A percentile compares a stretch with the other conserved stretches of the same genome.
Evolutionary conservation across 2,888 invertebrate species (phyloP).

Genomic region (Chrysolina americana): DNA sequence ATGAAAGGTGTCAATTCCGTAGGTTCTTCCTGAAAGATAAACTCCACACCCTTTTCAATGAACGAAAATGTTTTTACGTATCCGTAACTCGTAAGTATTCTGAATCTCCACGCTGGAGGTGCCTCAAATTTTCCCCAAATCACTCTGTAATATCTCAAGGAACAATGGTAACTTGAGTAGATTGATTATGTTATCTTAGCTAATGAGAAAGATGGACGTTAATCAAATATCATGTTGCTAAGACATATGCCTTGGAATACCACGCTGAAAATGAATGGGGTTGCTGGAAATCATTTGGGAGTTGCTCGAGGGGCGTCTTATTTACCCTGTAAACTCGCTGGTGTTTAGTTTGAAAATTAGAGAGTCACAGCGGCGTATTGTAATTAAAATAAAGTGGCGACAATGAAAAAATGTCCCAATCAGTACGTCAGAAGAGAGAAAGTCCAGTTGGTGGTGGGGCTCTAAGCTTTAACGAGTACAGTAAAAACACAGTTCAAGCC

Average conservation of each 20-base stretch:
- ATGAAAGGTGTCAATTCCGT: too few relatives aligned
- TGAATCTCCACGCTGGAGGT: neutral
- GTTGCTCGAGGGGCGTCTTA: slow-evolving; percentile 32
- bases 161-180: slow-evolving; percentile 27
- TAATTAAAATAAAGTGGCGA: slow-evolving; percentile 33
- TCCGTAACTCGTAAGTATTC: too few relatives aligned
- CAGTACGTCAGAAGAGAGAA: neutral
- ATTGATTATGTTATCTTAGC: slow-evolving; percentile 36
- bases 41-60: too few relatives aligned
- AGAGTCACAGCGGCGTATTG: slow-evolving; percentile 28
- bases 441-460: neutral
- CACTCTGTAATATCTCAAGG: slow-evolving; percentile 10
- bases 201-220: slow-evolving; percentile 30
- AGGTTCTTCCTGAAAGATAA: too few relatives aligned
- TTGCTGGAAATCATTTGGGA: slow-evolving; percentile 33
- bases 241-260: slow-evolving; percentile 37
- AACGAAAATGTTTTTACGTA: too few relatives aligned
- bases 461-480: neutral
- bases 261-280: slow-evolving; percentile 30
- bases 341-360: slow-evolving; percentile 35
- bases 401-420: slow-evolving; percentile 18
- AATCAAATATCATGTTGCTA: slow-evolving; percentile 35
- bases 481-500: too few relatives aligned
- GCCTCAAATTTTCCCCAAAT: neutral
- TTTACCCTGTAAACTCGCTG: slow-evolving; percentile 34